A percentile compares a stretch with the other conserved stretches of the same genome.
Conservation (phyloP, 2,113 vertebrate species). For the Elgaria multicarinata region DNA sequence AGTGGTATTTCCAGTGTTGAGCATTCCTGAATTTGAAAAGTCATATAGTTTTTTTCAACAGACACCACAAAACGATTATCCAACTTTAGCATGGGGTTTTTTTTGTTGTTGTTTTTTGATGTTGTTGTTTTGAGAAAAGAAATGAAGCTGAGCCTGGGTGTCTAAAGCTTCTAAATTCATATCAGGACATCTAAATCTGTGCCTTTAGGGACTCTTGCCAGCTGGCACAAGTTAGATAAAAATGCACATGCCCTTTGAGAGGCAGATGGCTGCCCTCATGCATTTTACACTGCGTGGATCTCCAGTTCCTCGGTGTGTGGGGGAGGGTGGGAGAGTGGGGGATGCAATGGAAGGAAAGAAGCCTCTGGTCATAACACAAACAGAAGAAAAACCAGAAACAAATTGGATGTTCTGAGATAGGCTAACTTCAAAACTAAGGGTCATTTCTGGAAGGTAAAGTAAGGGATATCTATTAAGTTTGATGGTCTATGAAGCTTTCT, state of each 20-base stretch:
- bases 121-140: constrained; percentile 29
- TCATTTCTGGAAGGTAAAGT: neutral
- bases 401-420: neutral
- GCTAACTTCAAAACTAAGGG: neutral
- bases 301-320: neutral
- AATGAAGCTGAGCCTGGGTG: neutral
- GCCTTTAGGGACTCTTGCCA: neutral
- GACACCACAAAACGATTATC: constrained; percentile 24
- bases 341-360: neutral
- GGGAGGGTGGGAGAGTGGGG: too few species aligned
- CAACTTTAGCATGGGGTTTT: neutral
- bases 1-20: neutral
- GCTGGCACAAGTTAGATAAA: neutral
- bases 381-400: neutral
- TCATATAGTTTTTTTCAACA: neutral
- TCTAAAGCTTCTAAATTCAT: neutral
- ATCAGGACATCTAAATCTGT: neutral
- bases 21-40: neutral
- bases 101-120: too few species aligned
- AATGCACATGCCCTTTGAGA: neutral
- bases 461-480: too few species aligned
- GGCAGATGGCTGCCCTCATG: neutral
- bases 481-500: neutral
- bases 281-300: neutral
- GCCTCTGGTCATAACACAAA: neutral